Evolutionary conservation across 2,113 vertebrate genomes (phyloP), one percentile per base, ranked within the genome.

Genomic region (Pseudorasbora parva): DNA sequence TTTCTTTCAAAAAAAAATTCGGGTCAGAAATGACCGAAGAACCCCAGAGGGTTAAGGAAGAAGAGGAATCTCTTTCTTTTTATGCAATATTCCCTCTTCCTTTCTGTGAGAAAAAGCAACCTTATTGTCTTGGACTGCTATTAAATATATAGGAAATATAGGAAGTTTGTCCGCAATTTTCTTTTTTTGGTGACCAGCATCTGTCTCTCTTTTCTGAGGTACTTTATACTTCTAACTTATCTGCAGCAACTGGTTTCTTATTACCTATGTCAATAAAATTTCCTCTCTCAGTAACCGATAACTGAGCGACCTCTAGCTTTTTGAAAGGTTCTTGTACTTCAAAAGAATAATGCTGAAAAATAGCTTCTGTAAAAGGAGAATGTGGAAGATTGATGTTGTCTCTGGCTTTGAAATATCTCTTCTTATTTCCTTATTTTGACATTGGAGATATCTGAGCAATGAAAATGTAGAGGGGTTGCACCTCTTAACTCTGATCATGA

Each of bases 321-420:
- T 93, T 91, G 90, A 91, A 91, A 81, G 90, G 83, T 88, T 94
- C 94, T 87, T 91, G 89, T 81, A 93, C 92, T 96, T 96, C 88
- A 93, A 95, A 93, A 91, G 64, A 91, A 90, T 66, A 85, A 11
- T 69, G 30, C 45, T 71, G 5, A 45, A 23, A 71, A 43, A 14
- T 21, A 21, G 64, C 17, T 68, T 68, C 64, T 37, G 64, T 68
- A 68, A 68, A 10, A 68, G 17, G 17, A 68, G 30, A 68, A 21
- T 68, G 3, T 9, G 33, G 19, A 68, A 0, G 9, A 68, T 68
- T 37, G 37, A 68, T 68, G 19, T 8, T 37, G 30, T 21, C 30
- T 66, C 3, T 33, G 27, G 17, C 30, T 19, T 66, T 37, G 30
- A 66, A 66, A 66, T 3, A 37, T 2, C 15, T 19, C 4, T 19